Percentiles rank a stretch among this genome's conserved stretches.
phyloP scores from a whole-genome alignment of 2,113 vertebrate species.

The Agapornis roseicollis region DNA sequence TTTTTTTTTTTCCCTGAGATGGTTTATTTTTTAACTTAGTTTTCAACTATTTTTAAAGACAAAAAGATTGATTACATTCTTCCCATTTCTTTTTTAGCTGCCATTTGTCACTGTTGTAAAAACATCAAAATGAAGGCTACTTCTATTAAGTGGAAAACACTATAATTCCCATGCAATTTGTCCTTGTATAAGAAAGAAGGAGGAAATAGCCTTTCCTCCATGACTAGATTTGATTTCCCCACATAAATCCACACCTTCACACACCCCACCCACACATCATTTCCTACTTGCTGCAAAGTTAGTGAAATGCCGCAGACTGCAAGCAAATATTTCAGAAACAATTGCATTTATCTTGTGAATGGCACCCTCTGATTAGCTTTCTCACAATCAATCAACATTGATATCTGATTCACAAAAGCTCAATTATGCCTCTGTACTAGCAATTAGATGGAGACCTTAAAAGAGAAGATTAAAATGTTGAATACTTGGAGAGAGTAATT shows the following conservation, averaged over 20 bases:
- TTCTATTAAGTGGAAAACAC: slow-evolving; percentile 62
- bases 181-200: slow-evolving; percentile 23
- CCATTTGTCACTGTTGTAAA: slow-evolving; percentile 71
- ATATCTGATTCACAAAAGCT: slow-evolving; percentile 54
- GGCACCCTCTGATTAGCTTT: slow-evolving; percentile 14
- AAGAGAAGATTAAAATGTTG: slow-evolving; percentile 70
- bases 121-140: slow-evolving; percentile 67
- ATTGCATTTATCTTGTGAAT: slow-evolving; percentile 12
- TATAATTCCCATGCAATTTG: slow-evolving; percentile 51
- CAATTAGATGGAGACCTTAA: slow-evolving; percentile 62
- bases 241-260: slow-evolving; percentile 42
- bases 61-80: slow-evolving; percentile 69
- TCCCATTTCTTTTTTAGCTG: slow-evolving; percentile 55
- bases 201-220: slow-evolving; percentile 6
- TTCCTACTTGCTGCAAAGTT: background rate
- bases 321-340: slow-evolving; percentile 23
- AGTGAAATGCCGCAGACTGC: background rate
- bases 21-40: background rate
- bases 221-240: slow-evolving; percentile 36
- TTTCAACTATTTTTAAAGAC: slow-evolving; percentile 32
- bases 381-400: slow-evolving; percentile 33
- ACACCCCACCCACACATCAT: background rate
- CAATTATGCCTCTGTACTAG: slow-evolving; percentile 57
- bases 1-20: background rate
- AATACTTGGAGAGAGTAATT: slow-evolving; percentile 59